phyloP scores from a whole-genome alignment of 2,888 invertebrate species.

The Tyria jacobaeae region DNA sequence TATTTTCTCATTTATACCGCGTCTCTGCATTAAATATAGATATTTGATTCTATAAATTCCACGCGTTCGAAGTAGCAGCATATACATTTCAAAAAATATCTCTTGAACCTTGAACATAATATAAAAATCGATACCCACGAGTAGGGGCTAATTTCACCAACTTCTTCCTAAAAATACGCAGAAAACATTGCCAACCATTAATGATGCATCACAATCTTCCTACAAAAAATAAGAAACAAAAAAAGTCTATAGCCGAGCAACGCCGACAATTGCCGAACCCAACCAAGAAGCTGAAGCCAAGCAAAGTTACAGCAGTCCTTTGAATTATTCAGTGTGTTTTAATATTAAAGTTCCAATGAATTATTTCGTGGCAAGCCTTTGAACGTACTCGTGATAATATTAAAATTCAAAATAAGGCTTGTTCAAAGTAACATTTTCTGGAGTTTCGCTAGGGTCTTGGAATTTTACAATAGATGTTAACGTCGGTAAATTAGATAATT shows the following conservation, averaged over 20 bases:
- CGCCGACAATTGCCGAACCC: slow-evolving; percentile 10
- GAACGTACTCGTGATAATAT: slow-evolving; percentile 46
- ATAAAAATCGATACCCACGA: too few relatives aligned
- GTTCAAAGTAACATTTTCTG: slow-evolving; percentile 26
- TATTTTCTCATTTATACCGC: too few relatives aligned
- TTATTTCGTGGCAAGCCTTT: slow-evolving; percentile 39
- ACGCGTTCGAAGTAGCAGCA: too few relatives aligned
- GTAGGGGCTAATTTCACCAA: too few relatives aligned
- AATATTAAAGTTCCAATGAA: slow-evolving; percentile 48
- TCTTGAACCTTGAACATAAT: too few relatives aligned
- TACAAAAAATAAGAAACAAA: slow-evolving; percentile 14
- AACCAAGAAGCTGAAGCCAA: slow-evolving; percentile 13
- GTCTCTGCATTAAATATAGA: too few relatives aligned
- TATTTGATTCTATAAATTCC: too few relatives aligned
- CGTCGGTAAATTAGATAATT: slow-evolving; percentile 16
- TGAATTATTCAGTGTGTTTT: slow-evolving; percentile 49
- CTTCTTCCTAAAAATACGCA: too few relatives aligned
- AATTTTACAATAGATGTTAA: slow-evolving; percentile 9
- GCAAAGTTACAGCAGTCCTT: slow-evolving; percentile 34
- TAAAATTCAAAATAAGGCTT: slow-evolving; percentile 42
- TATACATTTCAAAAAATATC: too few relatives aligned
- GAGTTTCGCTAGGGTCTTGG: not conserved
- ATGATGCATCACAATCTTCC: slow-evolving; percentile 8
- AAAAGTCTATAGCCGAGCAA: slow-evolving; percentile 7
- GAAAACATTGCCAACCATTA: too few relatives aligned